A percentile compares a stretch with the other conserved stretches of the same genome.
Evolutionary conservation across 2,888 invertebrate species (phyloP).

Genomic region (Acleris holmiana): DNA sequence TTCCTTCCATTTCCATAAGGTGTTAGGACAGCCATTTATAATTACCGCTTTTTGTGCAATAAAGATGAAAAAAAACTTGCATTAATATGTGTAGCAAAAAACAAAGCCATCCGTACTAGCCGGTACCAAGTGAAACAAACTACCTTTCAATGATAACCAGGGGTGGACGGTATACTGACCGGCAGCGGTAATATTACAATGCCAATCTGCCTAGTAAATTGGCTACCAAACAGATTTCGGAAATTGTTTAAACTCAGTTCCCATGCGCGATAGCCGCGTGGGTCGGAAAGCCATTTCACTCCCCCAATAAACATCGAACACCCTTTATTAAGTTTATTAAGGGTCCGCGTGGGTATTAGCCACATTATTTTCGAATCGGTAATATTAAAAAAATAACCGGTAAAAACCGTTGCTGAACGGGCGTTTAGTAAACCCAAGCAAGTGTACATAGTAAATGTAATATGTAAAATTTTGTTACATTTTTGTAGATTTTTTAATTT

Average conservation of each 20-base stretch:
- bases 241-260: constrained; percentile 75
- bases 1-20: too few species aligned
- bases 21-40: too few species aligned
- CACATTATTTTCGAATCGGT: constrained; percentile 27
- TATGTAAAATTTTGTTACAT: too few species aligned
- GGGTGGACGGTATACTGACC: constrained; percentile 43
- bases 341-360: constrained; percentile 34
- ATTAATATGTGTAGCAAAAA: too few species aligned
- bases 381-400: neutral
- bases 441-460: too few species aligned
- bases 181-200: constrained; percentile 62
- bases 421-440: too few species aligned
- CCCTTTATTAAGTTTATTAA: constrained; percentile 26
- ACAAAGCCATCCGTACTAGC: neutral
- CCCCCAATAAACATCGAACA: constrained; percentile 53
- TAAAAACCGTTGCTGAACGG: too few species aligned
- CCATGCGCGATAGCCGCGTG: constrained; percentile 56
- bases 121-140: constrained; percentile 12
- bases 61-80: too few species aligned
- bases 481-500: too few species aligned
- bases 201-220: constrained; percentile 69
- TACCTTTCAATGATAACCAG: neutral
- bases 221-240: constrained; percentile 68
- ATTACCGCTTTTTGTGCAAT: too few species aligned
- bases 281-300: constrained; percentile 61